Evolutionary conservation across 2,797 vertebrate genomes (phyloP).

Genomic region (Phaenicophaeus curvirostris): DNA sequence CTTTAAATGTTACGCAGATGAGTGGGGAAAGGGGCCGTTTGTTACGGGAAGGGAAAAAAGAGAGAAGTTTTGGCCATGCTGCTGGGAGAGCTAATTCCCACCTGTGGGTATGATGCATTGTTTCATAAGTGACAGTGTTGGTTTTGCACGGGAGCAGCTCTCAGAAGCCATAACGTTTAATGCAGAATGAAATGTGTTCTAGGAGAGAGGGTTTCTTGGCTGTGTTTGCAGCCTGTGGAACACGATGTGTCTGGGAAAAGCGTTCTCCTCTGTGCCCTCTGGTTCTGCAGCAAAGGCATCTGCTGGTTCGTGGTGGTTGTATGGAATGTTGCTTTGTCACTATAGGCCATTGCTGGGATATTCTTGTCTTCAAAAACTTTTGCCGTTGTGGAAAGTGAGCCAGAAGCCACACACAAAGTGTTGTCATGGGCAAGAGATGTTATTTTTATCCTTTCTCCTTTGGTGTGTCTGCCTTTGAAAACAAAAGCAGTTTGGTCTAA

Average conservation of each 20-base stretch:
- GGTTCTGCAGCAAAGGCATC: background rate
- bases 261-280: background rate
- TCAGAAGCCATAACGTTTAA: background rate
- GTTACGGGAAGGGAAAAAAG: background rate
- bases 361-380: slow-evolving; percentile 12
- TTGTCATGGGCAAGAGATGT: background rate
- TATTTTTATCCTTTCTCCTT: background rate
- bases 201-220: background rate
- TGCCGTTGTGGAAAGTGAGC: background rate
- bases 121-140: slow-evolving; percentile 20
- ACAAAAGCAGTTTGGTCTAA: background rate
- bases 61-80: background rate
- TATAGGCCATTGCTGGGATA: background rate
- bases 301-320: background rate
- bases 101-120: slow-evolving; percentile 41
- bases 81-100: slow-evolving; percentile 44
- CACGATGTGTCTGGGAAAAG: background rate
- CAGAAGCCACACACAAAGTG: background rate
- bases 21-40: slow-evolving; percentile 51
- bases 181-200: background rate
- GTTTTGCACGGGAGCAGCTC: slow-evolving; percentile 37
- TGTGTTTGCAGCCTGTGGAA: background rate
- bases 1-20: slow-evolving; percentile 50
- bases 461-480: background rate
- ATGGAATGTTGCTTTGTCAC: background rate